Percentiles rank a stretch among this genome's conserved stretches.
phyloP scores from a whole-genome alignment of 2,888 invertebrate genomes.

The Philhelius pedissequus region DNA sequence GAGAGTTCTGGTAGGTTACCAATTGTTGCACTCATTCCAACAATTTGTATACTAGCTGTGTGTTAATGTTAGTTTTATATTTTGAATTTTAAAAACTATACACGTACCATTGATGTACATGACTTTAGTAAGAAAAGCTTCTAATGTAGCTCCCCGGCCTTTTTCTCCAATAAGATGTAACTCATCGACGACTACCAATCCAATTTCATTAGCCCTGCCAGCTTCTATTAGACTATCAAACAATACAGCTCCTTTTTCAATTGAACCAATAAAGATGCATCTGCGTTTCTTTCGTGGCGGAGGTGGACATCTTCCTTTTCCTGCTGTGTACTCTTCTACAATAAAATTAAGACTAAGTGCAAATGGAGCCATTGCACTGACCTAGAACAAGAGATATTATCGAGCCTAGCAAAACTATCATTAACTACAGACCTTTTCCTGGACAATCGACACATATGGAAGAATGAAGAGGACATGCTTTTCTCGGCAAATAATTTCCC shows the following conservation, averaged over 20 bases:
- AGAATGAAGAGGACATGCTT: slow-evolving; percentile 93
- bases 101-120: slow-evolving; percentile 83
- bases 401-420: not conserved
- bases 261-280: slow-evolving; percentile 94
- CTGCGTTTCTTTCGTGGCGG: slow-evolving; percentile 86
- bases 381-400: slow-evolving; percentile 63
- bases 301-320: slow-evolving; percentile 93
- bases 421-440: slow-evolving; percentile 89
- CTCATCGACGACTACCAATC: slow-evolving; percentile 92
- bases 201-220: slow-evolving; percentile 86
- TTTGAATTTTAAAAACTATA: not conserved
- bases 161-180: slow-evolving; percentile 94
- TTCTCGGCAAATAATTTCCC: slow-evolving; percentile 89
- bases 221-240: slow-evolving; percentile 91
- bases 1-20: slow-evolving; percentile 92
- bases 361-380: slow-evolving; percentile 86
- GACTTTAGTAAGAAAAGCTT: slow-evolving; percentile 90
- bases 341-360: slow-evolving; percentile 92
- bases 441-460: slow-evolving; percentile 97
- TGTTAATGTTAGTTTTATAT: not conserved
- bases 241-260: slow-evolving; percentile 94
- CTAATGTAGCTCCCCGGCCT: slow-evolving; percentile 91
- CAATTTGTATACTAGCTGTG: slow-evolving; percentile 86
- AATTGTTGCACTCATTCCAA: slow-evolving; percentile 98
- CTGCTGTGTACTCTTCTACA: slow-evolving; percentile 96